A percentile compares a stretch with the other conserved stretches of the same genome.
These are phyloP conservation scores for Myotis lucifugus DNA, from an alignment of 2,113 vertebrate genomes.

Conservation along the genomic window DNA sequence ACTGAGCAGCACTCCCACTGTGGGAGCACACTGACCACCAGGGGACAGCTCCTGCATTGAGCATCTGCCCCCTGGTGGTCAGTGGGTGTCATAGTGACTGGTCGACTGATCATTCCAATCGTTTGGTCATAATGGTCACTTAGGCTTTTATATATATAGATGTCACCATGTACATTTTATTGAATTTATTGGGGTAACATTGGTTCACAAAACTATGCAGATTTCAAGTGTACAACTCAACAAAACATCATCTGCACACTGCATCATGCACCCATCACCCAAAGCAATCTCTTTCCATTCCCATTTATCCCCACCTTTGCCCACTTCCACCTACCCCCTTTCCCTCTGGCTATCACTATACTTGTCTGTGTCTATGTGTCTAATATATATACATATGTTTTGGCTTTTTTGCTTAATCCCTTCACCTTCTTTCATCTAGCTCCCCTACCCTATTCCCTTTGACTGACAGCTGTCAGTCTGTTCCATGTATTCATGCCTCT, in stretches of 20 bases:
- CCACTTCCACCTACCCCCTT: not conserved
- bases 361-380: not conserved
- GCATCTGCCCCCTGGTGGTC: no score
- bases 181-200: not conserved
- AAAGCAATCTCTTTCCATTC: not conserved
- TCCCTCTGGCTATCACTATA: not conserved
- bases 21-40: no score
- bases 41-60: no score
- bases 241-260: not conserved
- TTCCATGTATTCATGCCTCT: not conserved
- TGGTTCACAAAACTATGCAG: not conserved
- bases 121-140: no score
- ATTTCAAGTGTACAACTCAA: not conserved
- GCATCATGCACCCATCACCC: not conserved
- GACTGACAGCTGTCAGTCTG: not conserved
- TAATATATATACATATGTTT: not conserved
- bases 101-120: no score
- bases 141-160: no score
- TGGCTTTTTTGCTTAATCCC: not conserved
- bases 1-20: no score
- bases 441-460: not conserved
- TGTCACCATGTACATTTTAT: not conserved
- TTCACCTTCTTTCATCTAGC: not conserved
- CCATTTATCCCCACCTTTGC: not conserved
- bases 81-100: no score